Evolutionary conservation across 2,113 vertebrate genomes (phyloP), one percentile per base, ranked within the genome.

Genomic region (Syngnathus typhle): DNA sequence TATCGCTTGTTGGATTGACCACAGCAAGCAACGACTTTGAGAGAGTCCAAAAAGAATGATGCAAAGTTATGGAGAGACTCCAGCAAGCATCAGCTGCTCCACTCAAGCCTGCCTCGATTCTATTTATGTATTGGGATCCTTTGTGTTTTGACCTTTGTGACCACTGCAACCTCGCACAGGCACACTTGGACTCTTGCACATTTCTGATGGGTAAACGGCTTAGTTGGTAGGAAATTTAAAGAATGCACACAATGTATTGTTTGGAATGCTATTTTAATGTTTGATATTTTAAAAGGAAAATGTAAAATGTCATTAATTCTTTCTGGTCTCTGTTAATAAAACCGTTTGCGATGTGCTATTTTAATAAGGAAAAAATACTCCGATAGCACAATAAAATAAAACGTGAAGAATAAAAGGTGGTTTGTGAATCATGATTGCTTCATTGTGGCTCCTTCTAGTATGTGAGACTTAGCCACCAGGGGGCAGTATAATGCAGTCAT

Each of bases 1-100:
- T 84, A 80, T 85, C 84, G 75, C 76, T 76, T 71, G 72, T 84
- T 84, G 56, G 82, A 86, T 87, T 41, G 82, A 88, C 80, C 78
- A 68, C 75, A 74, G 84, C 76, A 81, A 75, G 68, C 47, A 59
- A 60, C 27, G 6, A 36, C 27, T 16, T 54, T 12, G 12, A 77
- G 70, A 80, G 78, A 72, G 75, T 49, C 23, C 8, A 36, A 66
- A 69, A 75, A 77, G 64, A 64, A 69, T 64, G 70, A 77, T 71
- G 67, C 32, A 60, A 43, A 60, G 51, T 69, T 64, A 61, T 74
- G 66, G 66, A 77, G 47, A 61, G 16, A 65, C 60, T 83, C 82
- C 85, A 85, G 65, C n/a, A 43, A 4, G 38, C 67, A 81, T 85
- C 71, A 83, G 78, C 77, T 78, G 71, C 72, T 63, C 71, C 77